phyloP scores from a whole-genome alignment of 2,113 vertebrate genomes.

The Macrotis lagotis region DNA sequence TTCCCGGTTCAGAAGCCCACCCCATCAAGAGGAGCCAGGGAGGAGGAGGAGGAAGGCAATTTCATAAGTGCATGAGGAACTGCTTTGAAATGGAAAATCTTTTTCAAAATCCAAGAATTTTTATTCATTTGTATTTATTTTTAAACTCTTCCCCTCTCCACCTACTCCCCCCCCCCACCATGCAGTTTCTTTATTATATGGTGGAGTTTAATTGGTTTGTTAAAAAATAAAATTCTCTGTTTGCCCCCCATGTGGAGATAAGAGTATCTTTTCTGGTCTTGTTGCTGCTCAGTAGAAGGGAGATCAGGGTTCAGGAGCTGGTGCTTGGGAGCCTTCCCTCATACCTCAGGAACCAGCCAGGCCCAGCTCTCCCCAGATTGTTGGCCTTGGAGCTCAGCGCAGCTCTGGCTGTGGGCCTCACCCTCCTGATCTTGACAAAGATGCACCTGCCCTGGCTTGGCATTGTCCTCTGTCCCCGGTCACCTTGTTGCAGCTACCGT shows the following conservation, averaged over 20 bases:
- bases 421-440: too few species aligned
- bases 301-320: neutral
- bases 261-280: neutral
- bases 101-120: conserved; percentile 71
- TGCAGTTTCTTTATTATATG: conserved; percentile 57
- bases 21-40: neutral
- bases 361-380: neutral
- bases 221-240: conserved; percentile 84
- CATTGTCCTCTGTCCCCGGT: too few species aligned
- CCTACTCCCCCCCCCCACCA: neutral
- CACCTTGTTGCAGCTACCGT: too few species aligned
- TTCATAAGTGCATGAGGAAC: neutral
- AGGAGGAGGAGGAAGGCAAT: too few species aligned
- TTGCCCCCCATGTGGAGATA: conserved; percentile 67
- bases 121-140: conserved; percentile 77
- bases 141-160: too few species aligned
- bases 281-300: accelerated
- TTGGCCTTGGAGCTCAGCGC: too few species aligned
- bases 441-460: too few species aligned
- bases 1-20: neutral
- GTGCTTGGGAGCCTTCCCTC: neutral
- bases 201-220: conserved; percentile 72
- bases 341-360: neutral
- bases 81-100: neutral
- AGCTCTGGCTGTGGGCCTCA: neutral